These are phyloP conservation scores for Alectoris magna DNA, from an alignment of 2,797 vertebrate species.

Conservation along the genomic window DNA sequence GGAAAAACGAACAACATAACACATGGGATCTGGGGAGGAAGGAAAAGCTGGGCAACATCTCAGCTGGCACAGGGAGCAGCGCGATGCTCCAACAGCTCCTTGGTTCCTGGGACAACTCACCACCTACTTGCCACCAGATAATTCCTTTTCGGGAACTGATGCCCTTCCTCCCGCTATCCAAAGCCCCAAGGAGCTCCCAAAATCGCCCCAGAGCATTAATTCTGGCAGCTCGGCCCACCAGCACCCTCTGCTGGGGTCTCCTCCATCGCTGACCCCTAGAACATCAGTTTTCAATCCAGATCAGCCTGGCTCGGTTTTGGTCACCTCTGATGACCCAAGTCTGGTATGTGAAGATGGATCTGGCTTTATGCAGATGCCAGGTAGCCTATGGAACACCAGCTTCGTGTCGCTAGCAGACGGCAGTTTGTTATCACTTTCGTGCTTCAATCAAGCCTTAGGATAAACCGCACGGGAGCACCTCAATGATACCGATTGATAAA, in stretches of 20 bases:
- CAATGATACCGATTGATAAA: accelerated
- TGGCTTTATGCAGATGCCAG: accelerated
- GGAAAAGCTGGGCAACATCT: not conserved
- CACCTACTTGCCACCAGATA: not conserved
- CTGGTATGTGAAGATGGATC: accelerated
- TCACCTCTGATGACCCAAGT: accelerated
- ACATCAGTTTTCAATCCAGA: accelerated
- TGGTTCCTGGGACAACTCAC: not conserved
- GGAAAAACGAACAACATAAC: accelerated
- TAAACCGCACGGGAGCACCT: accelerated
- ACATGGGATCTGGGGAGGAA: accelerated
- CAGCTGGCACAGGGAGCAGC: accelerated
- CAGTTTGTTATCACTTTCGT: accelerated
- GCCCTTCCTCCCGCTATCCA: accelerated
- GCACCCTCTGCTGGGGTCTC: not conserved
- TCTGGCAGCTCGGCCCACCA: accelerated
- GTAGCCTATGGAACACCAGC: accelerated
- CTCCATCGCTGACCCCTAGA: not conserved
- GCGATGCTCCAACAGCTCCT: accelerated
- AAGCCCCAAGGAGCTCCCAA: not conserved
- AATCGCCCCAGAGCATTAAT: accelerated
- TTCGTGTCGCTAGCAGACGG: accelerated
- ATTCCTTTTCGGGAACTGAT: not conserved
- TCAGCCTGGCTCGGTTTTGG: not conserved
- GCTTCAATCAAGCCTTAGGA: not conserved